Conservation (phyloP, 2,888 invertebrate genomes). For the Hofmannophila pseudospretella region DNA sequence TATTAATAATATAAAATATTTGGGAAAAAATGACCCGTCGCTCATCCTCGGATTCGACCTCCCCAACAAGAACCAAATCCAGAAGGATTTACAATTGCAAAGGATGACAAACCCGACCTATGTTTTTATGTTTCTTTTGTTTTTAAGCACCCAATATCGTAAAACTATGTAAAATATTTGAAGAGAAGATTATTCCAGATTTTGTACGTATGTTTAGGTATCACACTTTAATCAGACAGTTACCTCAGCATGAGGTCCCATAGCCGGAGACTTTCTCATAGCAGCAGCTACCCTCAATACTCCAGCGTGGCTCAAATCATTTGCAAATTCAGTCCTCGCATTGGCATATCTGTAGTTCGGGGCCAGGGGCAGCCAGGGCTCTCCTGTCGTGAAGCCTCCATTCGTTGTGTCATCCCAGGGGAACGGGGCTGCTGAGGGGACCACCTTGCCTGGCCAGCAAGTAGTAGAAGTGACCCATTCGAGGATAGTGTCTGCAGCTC, state of each 20-base stretch:
- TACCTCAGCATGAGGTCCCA: slow-evolving; percentile 64
- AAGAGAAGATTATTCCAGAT: too few relatives aligned
- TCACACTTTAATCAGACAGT: slow-evolving; percentile 7
- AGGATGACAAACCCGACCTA: too few relatives aligned
- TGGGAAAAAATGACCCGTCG: too few relatives aligned
- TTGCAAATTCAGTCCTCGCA: slow-evolving; percentile 73
- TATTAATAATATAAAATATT: too few relatives aligned
- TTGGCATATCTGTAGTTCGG: slow-evolving; percentile 80
- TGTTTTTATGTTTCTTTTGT: too few relatives aligned
- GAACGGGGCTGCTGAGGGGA: slow-evolving; percentile 50
- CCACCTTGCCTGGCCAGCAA: slow-evolving; percentile 64
- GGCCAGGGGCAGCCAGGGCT: slow-evolving; percentile 83
- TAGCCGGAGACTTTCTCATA: slow-evolving; percentile 60
- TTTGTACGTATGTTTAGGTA: too few relatives aligned
- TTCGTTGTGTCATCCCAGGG: slow-evolving; percentile 69
- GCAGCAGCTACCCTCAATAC: slow-evolving; percentile 53
- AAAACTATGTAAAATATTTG: too few relatives aligned
- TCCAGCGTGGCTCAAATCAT: slow-evolving; percentile 68
- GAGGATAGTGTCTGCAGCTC: slow-evolving; percentile 75
- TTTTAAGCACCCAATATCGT: too few relatives aligned
- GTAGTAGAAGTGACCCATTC: slow-evolving; percentile 57
- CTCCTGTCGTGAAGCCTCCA: slow-evolving; percentile 69
- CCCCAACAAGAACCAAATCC: too few relatives aligned
- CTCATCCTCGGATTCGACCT: too few relatives aligned
- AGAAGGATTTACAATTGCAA: too few relatives aligned